A percentile compares a stretch with the other conserved stretches of the same genome.
phyloP scores from a whole-genome alignment of 2,797 vertebrate species.

The Prionace glauca region DNA sequence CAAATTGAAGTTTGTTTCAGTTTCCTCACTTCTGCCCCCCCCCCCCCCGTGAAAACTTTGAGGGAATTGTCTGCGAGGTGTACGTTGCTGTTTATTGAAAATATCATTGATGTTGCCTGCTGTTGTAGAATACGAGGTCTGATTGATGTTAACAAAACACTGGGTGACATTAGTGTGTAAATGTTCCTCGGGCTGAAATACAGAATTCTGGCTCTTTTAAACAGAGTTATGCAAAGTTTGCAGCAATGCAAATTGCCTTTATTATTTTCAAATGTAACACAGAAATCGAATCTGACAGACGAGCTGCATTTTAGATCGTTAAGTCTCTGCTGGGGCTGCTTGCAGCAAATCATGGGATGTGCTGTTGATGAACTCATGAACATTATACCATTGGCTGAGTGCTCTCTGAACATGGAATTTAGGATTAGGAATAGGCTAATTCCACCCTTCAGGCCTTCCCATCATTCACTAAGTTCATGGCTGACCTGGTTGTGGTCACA shows the following conservation, averaged over 20 bases:
- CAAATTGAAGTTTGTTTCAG: background rate
- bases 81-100: background rate
- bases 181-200: background rate
- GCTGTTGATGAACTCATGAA: background rate
- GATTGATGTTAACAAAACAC: background rate
- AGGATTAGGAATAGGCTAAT: too few species aligned
- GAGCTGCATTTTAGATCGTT: background rate
- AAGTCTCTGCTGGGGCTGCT: background rate
- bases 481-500: too few species aligned
- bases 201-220: background rate
- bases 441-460: too few species aligned
- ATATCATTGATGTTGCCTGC: background rate
- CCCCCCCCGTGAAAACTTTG: background rate
- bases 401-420: background rate
- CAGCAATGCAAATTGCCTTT: background rate
- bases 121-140: background rate
- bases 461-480: too few species aligned
- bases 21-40: background rate
- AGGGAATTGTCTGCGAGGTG: background rate
- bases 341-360: background rate
- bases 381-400: background rate
- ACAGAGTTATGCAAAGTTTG: background rate
- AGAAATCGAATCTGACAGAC: background rate
- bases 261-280: background rate
- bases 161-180: background rate